A percentile compares a stretch with the other conserved stretches of the same genome.
phyloP scores from a whole-genome alignment of 2,888 invertebrate genomes.

The Amphiduros pacificus region DNA sequence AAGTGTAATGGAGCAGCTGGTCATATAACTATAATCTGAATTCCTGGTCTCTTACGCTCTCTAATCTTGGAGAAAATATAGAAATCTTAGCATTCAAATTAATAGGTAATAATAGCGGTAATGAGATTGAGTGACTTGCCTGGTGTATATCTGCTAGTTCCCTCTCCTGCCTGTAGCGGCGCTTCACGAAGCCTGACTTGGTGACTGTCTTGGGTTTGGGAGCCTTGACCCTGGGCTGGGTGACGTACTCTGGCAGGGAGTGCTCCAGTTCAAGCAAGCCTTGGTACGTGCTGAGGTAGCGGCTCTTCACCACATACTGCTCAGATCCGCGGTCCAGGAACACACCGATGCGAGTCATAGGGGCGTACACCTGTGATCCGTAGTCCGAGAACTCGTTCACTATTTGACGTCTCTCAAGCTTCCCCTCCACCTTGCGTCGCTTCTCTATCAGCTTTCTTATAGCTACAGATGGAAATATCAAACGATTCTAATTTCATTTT shows the following conservation, averaged over 20 bases:
- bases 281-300: constrained; percentile 55
- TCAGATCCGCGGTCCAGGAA: constrained; percentile 58
- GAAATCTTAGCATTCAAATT: too few species aligned
- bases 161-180: constrained; percentile 54
- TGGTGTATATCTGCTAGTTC: constrained; percentile 56
- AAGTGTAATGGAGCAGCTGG: too few species aligned
- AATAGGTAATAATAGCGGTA: too few species aligned
- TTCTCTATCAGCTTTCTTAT: constrained; percentile 55
- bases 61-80: too few species aligned
- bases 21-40: too few species aligned
- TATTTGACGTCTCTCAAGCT: constrained; percentile 47
- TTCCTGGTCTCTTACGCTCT: too few species aligned
- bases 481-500: too few species aligned
- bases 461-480: constrained; percentile 39
- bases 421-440: constrained; percentile 47
- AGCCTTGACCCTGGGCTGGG: constrained; percentile 53
- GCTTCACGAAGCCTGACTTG: constrained; percentile 55
- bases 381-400: constrained; percentile 52
- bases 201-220: constrained; percentile 53
- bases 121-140: constrained; percentile 35
- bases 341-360: constrained; percentile 56
- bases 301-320: constrained; percentile 56
- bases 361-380: constrained; percentile 57
- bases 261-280: constrained; percentile 57
- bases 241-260: constrained; percentile 54